Conservation (phyloP, 2,888 invertebrate species). For the Argyresthia goedartella region DNA sequence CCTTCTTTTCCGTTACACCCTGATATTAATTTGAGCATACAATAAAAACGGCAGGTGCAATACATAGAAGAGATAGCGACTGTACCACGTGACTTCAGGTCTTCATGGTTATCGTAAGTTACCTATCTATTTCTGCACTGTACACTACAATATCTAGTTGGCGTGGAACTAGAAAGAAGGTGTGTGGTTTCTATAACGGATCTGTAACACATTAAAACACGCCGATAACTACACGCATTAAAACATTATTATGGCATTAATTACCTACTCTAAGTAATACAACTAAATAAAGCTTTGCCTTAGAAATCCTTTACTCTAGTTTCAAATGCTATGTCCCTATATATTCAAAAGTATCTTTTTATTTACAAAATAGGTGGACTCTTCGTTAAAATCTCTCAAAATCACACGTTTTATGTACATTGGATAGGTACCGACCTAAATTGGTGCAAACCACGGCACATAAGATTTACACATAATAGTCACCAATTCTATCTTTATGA, state of each 20-base stretch:
- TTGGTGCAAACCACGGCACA: not conserved
- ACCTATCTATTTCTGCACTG: too few species aligned
- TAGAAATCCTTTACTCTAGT: slow-evolving; percentile 36
- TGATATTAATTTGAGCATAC: too few species aligned
- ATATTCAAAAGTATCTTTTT: slow-evolving; percentile 18
- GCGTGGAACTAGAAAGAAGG: too few species aligned
- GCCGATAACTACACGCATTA: slow-evolving; percentile 13
- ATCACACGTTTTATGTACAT: slow-evolving; percentile 2
- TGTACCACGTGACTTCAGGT: too few species aligned
- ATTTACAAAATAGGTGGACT: slow-evolving; percentile 71
- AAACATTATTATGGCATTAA: slow-evolving; percentile 43
- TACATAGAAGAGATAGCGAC: too few species aligned
- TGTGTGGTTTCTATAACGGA: too few species aligned
- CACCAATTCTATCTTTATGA: too few species aligned
- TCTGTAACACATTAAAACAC: slow-evolving; percentile 6
- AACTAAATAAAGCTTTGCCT: slow-evolving; percentile 58
- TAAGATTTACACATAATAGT: too few species aligned
- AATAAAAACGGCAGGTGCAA: too few species aligned
- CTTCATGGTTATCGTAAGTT: too few species aligned
- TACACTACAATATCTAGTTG: too few species aligned
- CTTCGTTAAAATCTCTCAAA: slow-evolving; percentile 42
- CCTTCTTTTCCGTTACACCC: too few species aligned
- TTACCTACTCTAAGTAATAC: slow-evolving; percentile 39
- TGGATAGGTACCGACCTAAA: not conserved
- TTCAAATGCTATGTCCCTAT: not conserved